Base-by-base conservation (phyloP, 2,113 vertebrate species). In the Ellobius talpinus region DNA sequence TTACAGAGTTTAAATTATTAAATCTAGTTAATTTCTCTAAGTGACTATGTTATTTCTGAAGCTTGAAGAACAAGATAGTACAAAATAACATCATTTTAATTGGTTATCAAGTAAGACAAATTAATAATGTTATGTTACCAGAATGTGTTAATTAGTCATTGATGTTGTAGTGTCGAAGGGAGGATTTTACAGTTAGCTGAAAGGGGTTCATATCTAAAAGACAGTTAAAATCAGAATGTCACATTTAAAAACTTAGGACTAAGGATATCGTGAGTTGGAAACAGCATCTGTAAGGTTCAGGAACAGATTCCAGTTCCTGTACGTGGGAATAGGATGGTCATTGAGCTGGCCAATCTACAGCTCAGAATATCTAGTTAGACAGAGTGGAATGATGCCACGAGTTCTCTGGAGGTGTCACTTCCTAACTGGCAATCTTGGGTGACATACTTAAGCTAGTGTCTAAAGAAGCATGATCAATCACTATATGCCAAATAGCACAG, bases 11-110 rank as follows among this genome's bases (percentile, higher is more conserved):
- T 90, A 47, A 47, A n/a, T 91, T 74, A 81, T 81, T 74, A 91
- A 91, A 87, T 81, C 78, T 29, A 93, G 5, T 23, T 7, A 29
- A 65, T 94, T 39, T 3, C 26, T 89, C 65, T 65, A 66, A 85
- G 39, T 55, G 11, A 81, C 58, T 63, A 87, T 85, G 68, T 17
- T 9, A 55, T 85, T 94, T 89, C 78, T 84, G 42, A 91, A 84
- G 16, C 13, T 84, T 42, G 55, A 63, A 84, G 58, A 84, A 63
- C n/a, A 58, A 85, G 47, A 29, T 63, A 91, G 76, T 45, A 89
- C 79, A 47, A 90, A 91, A 97, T 85, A 52, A 47, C 29, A 95
- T 52, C 50, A 78, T 86, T 88, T 97, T 72, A 91, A 91, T 50
- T 79, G 42, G 68, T 42, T 85, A 84, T 17, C 63, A 74, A 84